phyloP scores from a whole-genome alignment of 1,140 invertebrate genomes.

The Pygmarrhopalites habei region DNA sequence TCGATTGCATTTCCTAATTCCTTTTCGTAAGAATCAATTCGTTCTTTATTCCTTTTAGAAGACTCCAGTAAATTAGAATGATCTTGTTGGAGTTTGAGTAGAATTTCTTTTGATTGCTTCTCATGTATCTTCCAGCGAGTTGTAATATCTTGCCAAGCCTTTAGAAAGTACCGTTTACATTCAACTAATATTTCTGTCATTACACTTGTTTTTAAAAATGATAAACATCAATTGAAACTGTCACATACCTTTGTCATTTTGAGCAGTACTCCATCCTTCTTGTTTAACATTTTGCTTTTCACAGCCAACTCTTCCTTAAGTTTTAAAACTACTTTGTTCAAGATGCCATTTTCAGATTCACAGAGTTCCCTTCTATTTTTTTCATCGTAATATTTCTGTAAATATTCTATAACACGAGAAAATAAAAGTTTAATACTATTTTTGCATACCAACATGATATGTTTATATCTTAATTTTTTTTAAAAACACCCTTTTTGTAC shows the following conservation, averaged over 20 bases:
- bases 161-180: no score
- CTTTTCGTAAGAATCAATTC: slow-evolving; percentile 28
- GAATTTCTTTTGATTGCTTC: slow-evolving; percentile 6
- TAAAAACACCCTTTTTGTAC: no score
- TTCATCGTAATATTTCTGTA: slow-evolving; percentile 35
- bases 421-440: no score
- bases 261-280: slow-evolving; percentile 22
- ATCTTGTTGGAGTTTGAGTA: slow-evolving; percentile 23
- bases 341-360: slow-evolving; percentile 27
- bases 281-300: slow-evolving; percentile 18
- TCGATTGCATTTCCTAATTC: slow-evolving; percentile 30
- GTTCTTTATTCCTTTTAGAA: slow-evolving; percentile 11
- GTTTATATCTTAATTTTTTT: background rate
- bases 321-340: slow-evolving; percentile 27
- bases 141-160: slow-evolving; percentile 14
- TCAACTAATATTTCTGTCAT: no score
- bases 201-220: no score
- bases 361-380: slow-evolving; percentile 28
- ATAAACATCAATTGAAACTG: no score
- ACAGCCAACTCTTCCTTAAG: slow-evolving; percentile 26
- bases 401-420: no score
- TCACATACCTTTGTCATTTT: slow-evolving; percentile 28
- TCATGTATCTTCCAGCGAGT: slow-evolving; percentile 33
- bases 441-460: no score
- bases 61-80: slow-evolving; percentile 16